Evolutionary conservation across 1,140 invertebrate species (phyloP).

Genomic region (Drosophila ohnishii): DNA sequence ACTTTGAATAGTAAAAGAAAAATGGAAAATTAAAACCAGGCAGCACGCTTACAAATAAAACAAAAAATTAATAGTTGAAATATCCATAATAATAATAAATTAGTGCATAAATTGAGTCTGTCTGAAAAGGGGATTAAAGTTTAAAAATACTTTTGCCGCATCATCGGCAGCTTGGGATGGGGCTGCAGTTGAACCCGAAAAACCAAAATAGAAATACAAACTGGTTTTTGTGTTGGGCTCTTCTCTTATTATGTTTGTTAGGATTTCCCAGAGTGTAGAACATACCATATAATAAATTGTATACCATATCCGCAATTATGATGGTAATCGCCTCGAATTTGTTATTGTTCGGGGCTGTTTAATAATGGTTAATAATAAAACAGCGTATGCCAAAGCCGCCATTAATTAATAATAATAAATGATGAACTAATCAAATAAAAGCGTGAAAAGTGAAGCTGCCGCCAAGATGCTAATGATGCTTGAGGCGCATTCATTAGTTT

Average conservation of each 20-base stretch:
- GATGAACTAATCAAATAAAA: conserved; percentile 78
- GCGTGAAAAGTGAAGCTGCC: conserved; percentile 71
- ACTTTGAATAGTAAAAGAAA: neutral
- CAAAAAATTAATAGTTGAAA: neutral
- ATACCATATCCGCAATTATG: conserved; percentile 75
- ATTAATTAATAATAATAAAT: conserved; percentile 79
- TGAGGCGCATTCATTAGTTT: conserved; percentile 37
- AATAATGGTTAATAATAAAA: conserved; percentile 43
- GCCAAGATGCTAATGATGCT: conserved; percentile 22
- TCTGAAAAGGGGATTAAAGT: conserved; percentile 8
- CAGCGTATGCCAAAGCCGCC: conserved; percentile 16
- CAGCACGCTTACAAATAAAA: neutral
- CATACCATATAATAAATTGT: conserved; percentile 21
- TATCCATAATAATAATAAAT: neutral
- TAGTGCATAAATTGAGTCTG: neutral
- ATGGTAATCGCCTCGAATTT: conserved; percentile 60
- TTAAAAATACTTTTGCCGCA: conserved; percentile 49
- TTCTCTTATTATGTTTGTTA: conserved; percentile 33
- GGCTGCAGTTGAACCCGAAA: conserved; percentile 52
- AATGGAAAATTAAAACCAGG: neutral
- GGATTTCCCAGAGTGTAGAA: conserved; percentile 42
- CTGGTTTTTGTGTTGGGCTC: conserved; percentile 23
- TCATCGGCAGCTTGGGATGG: conserved; percentile 27
- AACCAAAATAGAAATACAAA: conserved; percentile 16
- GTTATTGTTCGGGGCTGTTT: conserved; percentile 36